Evolutionary conservation across 2,888 invertebrate species (phyloP).

Genomic region (Prosapia bicincta): DNA sequence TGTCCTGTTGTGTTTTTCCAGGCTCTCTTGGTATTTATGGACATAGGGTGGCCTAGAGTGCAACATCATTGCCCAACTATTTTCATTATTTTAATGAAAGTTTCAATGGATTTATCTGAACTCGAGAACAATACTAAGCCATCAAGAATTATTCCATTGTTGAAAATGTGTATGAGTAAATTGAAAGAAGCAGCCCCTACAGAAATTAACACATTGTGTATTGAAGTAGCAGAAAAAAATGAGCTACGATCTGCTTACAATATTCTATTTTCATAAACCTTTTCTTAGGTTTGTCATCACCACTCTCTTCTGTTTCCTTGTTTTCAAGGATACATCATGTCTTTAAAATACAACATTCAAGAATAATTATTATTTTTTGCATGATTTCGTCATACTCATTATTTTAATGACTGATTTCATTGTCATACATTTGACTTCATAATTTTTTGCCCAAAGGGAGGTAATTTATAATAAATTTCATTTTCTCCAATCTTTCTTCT

Average conservation of each 20-base stretch:
- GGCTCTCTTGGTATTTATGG: background rate
- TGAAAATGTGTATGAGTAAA: background rate
- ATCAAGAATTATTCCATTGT: background rate
- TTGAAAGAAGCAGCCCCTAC: background rate
- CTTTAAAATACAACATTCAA: too few relatives aligned
- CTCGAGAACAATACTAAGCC: background rate
- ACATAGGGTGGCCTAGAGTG: background rate
- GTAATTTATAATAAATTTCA: too few relatives aligned
- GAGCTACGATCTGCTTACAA: background rate
- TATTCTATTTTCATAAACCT: background rate
- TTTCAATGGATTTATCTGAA: background rate
- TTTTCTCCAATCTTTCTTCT: too few relatives aligned
- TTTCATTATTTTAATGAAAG: background rate
- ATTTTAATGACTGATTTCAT: too few relatives aligned
- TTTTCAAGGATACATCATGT: too few relatives aligned
- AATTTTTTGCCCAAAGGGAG: too few relatives aligned
- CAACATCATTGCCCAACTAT: background rate
- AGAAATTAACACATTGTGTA: background rate
- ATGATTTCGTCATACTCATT: too few relatives aligned
- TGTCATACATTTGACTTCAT: too few relatives aligned
- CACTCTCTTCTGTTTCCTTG: too few relatives aligned
- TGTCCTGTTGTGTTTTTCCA: background rate
- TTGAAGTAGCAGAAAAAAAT: background rate
- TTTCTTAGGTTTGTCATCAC: too few relatives aligned
- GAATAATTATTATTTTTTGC: too few relatives aligned